A percentile compares a stretch with the other conserved stretches of the same genome.
These are phyloP conservation scores for Melanotaenia nigrans DNA, from an alignment of 2,797 vertebrate species.

Conservation along the genomic window DNA sequence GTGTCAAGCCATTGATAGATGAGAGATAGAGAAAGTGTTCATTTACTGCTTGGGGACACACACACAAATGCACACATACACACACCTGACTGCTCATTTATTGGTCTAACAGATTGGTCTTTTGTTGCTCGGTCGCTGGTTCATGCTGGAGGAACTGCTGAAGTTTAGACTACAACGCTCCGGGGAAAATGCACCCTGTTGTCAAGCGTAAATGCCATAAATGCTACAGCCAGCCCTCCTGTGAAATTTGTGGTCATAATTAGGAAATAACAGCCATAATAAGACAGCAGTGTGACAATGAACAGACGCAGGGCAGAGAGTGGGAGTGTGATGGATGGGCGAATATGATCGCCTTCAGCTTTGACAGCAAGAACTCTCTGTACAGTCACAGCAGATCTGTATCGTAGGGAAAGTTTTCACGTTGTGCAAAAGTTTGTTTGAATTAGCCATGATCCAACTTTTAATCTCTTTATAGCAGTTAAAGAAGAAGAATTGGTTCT, in stretches of 20 bases:
- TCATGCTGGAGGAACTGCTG: conserved; percentile 54
- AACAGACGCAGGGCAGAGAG: conserved; percentile 55
- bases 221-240: conserved; percentile 58
- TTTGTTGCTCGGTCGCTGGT: conserved; percentile 76
- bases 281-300: conserved; percentile 59
- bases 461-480: conserved; percentile 1
- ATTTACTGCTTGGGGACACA: conserved; percentile 76
- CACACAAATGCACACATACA: conserved; percentile 45
- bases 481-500: neutral
- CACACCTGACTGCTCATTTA: conserved; percentile 82
- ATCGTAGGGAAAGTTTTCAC: conserved; percentile 22
- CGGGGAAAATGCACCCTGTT: conserved; percentile 58
- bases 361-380: conserved; percentile 31
- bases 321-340: conserved; percentile 49
- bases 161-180: conserved; percentile 66
- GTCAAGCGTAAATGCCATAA: conserved; percentile 61
- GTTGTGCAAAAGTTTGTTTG: conserved; percentile 27
- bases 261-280: conserved; percentile 67
- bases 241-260: conserved; percentile 68
- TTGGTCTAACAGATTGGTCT: conserved; percentile 83
- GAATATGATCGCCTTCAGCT: conserved; percentile 45
- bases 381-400: conserved; percentile 23
- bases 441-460: conserved; percentile 4
- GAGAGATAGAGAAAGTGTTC: conserved; percentile 82
- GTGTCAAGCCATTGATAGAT: conserved; percentile 82